phyloP scores from a whole-genome alignment of 2,113 vertebrate species.

The Erythrolamprus reginae region DNA sequence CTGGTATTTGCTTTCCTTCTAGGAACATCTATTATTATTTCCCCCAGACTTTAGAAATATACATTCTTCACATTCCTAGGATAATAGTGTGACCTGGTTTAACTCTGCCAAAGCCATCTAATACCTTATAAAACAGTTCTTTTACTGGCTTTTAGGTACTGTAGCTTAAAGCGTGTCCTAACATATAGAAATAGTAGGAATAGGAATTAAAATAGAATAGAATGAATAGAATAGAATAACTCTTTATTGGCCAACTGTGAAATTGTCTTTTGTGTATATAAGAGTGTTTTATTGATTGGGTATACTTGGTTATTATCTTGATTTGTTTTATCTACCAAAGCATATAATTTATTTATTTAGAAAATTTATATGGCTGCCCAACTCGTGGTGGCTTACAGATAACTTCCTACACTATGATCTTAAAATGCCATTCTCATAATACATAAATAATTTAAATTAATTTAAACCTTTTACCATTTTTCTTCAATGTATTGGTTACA shows the following conservation, averaged over 20 bases:
- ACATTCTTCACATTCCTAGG: background rate
- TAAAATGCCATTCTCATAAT: background rate
- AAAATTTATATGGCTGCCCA: background rate
- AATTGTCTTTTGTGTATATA: no score
- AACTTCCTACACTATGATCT: background rate
- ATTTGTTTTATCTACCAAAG: background rate
- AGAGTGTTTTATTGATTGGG: background rate
- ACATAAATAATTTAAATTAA: background rate
- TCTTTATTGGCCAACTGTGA: no score
- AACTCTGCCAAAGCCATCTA: slow-evolving; percentile 28
- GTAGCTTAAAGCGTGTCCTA: background rate
- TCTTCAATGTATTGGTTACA: background rate
- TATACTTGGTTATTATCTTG: background rate
- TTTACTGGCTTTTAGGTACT: slow-evolving; percentile 27
- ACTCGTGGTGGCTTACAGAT: background rate
- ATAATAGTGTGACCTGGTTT: background rate
- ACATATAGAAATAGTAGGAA: background rate
- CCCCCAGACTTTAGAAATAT: background rate
- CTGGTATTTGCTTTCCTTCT: background rate
- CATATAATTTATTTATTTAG: background rate
- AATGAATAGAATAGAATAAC: no score
- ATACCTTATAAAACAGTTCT: slow-evolving; percentile 17
- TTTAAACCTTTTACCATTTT: background rate
- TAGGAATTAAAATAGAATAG: no score
- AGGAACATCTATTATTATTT: background rate